Percentiles rank a stretch among this genome's conserved stretches.
phyloP scores from a whole-genome alignment of 2,797 vertebrate species.

The Hippoglossus hippoglossus region DNA sequence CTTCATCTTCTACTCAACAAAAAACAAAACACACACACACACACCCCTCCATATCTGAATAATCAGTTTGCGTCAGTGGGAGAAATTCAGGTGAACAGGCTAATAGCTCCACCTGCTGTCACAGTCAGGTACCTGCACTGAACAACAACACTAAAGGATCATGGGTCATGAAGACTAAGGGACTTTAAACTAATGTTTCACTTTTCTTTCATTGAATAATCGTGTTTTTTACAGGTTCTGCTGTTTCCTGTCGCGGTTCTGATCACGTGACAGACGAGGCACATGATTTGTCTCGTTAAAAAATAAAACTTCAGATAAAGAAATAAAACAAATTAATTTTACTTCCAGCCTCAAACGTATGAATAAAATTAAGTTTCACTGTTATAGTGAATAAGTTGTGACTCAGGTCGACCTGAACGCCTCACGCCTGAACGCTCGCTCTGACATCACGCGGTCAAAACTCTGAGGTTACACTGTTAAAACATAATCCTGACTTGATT shows the following conservation, averaged over 20 bases:
- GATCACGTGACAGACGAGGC: too few species aligned
- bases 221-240: too few species aligned
- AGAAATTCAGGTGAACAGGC: conserved; percentile 3
- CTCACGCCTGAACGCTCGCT: neutral
- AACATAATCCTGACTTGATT: neutral
- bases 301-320: neutral
- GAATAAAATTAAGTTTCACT: neutral
- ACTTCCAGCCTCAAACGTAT: neutral
- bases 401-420: neutral
- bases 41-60: neutral
- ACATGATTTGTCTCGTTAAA: neutral
- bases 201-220: too few species aligned
- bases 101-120: conserved; percentile 22
- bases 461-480: neutral
- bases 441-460: too few species aligned
- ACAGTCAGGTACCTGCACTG: neutral
- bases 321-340: neutral
- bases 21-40: neutral
- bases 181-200: conserved; percentile 1
- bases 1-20: conserved; percentile 46
- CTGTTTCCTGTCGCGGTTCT: too few species aligned
- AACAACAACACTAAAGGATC: conserved; percentile 3
- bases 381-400: too few species aligned
- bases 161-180: conserved; percentile 25
- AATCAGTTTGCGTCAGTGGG: neutral